phyloP scores from a whole-genome alignment of 2,113 vertebrate genomes.

The Tauraco erythrolophus region DNA sequence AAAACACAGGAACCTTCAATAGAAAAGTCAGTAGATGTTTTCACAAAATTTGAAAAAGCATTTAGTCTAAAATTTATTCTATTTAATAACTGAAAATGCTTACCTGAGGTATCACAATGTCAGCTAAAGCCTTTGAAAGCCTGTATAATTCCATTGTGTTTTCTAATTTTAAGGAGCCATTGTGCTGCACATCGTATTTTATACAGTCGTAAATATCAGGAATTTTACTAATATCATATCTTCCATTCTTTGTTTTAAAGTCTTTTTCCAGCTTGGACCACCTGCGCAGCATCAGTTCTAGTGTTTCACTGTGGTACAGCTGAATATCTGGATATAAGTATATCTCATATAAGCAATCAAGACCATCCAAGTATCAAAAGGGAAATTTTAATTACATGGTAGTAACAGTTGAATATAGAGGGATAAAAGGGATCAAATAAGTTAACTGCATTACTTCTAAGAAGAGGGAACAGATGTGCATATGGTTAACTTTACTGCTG shows the following conservation, averaged over 20 bases:
- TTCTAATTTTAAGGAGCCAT: slow-evolving; percentile 87
- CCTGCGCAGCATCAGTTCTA: slow-evolving; percentile 89
- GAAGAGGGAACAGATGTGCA: background rate
- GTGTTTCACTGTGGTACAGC: slow-evolving; percentile 89
- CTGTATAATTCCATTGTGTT: slow-evolving; percentile 90
- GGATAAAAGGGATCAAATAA: background rate
- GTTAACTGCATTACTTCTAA: background rate
- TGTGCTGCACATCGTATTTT: slow-evolving; percentile 92
- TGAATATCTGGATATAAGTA: slow-evolving; percentile 82
- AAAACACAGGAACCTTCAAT: background rate
- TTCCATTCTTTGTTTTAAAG: slow-evolving; percentile 91
- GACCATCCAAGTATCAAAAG: background rate
- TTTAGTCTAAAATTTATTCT: background rate
- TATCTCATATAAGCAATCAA: background rate
- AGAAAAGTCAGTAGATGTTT: background rate
- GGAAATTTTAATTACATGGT: background rate
- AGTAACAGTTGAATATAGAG: background rate
- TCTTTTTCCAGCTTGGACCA: slow-evolving; percentile 92
- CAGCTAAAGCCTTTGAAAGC: slow-evolving; percentile 90
- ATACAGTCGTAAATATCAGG: slow-evolving; percentile 93
- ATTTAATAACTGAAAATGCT: background rate
- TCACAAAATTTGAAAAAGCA: background rate
- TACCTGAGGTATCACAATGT: slow-evolving; percentile 93
- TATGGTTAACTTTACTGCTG: background rate
- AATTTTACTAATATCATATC: slow-evolving; percentile 92